Conservation (phyloP, 2,113 vertebrate species). For the Nyctereutes procyonoides region DNA sequence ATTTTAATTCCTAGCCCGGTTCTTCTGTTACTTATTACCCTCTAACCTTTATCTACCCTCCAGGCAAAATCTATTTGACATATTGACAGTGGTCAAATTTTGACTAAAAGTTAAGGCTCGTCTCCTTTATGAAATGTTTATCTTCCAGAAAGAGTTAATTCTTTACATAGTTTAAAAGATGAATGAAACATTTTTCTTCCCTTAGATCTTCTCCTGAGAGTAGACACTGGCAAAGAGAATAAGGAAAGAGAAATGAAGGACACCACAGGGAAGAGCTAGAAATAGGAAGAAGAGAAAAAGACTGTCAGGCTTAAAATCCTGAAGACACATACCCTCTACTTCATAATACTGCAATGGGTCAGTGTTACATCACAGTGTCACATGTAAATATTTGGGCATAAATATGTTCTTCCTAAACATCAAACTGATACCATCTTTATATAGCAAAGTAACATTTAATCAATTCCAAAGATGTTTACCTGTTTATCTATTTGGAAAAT, state of each 20-base stretch:
- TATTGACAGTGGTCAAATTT: background rate
- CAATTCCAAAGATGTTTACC: background rate
- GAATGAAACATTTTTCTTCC: background rate
- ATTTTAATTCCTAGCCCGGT: background rate
- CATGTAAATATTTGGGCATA: background rate
- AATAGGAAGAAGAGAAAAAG: background rate
- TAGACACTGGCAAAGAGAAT: background rate
- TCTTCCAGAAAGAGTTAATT: constrained; percentile 31
- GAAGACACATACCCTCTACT: background rate
- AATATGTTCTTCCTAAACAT: background rate
- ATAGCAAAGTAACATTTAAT: background rate
- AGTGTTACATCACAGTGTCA: background rate
- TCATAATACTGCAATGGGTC: background rate
- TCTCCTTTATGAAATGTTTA: background rate
- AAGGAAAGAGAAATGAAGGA: background rate
- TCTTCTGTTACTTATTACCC: background rate
- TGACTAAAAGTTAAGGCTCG: background rate
- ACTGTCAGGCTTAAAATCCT: background rate
- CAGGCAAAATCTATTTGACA: background rate
- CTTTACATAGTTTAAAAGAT: background rate
- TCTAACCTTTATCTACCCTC: background rate
- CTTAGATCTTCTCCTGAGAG: background rate
- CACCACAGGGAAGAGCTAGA: background rate
- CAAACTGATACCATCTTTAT: background rate
- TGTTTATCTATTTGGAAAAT: background rate